phyloP scores from a whole-genome alignment of 2,888 invertebrate genomes.

The Gastrophysa polygoni region DNA sequence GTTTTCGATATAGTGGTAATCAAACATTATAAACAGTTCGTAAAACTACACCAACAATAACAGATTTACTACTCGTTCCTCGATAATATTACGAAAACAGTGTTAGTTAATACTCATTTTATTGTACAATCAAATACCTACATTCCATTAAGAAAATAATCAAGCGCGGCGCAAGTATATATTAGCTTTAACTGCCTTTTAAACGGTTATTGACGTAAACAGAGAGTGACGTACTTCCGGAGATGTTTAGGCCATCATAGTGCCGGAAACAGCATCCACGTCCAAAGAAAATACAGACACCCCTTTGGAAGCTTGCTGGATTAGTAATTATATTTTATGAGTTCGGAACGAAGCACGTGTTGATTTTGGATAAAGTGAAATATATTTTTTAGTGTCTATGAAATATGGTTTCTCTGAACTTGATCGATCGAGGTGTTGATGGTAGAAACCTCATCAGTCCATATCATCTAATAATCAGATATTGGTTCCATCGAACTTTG shows the following conservation, averaged over 20 bases:
- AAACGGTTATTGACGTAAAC: constrained; percentile 53
- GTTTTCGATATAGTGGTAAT: constrained; percentile 30
- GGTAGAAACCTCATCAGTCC: too few relatives aligned
- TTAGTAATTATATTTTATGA: constrained; percentile 17
- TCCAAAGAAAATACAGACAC: constrained; percentile 46
- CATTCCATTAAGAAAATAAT: constrained; percentile 55
- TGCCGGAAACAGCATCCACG: constrained; percentile 41
- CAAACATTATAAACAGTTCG: constrained; percentile 33
- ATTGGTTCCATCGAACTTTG: too few relatives aligned
- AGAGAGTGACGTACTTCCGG: constrained; percentile 51
- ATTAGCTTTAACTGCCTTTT: constrained; percentile 56
- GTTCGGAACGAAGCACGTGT: constrained; percentile 27
- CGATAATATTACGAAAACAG: constrained; percentile 42
- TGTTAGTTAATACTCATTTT: constrained; percentile 49
- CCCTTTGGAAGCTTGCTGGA: constrained; percentile 17
- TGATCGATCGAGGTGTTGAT: too few relatives aligned
- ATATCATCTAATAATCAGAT: too few relatives aligned
- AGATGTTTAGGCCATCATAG: constrained; percentile 46
- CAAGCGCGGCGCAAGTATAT: constrained; percentile 45
- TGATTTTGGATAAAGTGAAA: background rate
- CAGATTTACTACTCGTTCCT: constrained; percentile 42
- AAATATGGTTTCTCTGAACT: too few relatives aligned
- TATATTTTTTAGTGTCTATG: too few relatives aligned
- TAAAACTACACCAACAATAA: constrained; percentile 41
- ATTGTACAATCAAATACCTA: constrained; percentile 54